Evolutionary conservation across 2,797 vertebrate genomes (phyloP), one percentile per base, ranked within the genome.

Genomic region (Arctocebus calabarensis): DNA sequence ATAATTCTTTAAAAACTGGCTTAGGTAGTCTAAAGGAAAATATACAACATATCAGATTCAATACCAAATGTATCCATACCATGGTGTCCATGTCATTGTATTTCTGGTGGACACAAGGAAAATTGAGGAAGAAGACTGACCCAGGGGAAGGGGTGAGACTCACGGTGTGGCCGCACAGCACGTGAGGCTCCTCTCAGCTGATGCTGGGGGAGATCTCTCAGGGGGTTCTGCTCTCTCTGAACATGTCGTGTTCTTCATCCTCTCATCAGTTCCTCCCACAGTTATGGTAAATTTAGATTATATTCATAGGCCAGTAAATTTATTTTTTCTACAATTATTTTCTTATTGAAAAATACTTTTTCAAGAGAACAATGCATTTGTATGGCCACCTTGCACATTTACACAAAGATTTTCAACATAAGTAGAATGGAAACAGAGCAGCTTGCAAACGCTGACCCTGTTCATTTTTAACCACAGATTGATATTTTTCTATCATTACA

Each of bases 391-490:
- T 86, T 94, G 90, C n/a, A 89, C 7, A 62, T 85, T 88, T 90
- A 66, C 48, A 8, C 32, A 61, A 71, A 91, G 0, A 17, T 88
- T 43, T 87, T 11, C 20, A 84, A 78, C 70, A 52, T 66, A 62
- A 68, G 6, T 57, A 17, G 84, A 88, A 19, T 68, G 25, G 45
- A 89, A 52, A 73, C 20, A 89, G 11, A 84, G 3, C 5, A 94
- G 22, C 7, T 73, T 43, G 5, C 6, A 91, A 86, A 59, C 12
- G 9, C 88, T 94, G 78, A 57, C 48, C 32, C 74, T 95, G 22
- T 71, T 94, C 77, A 84, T 73, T 73, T 97, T 94, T 73, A 77
- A 77, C 57, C 52, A 83, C 3, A 94, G 83, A 73, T 68, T 92
- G n/a, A 20, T 48, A 14, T 81, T 96, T 94, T 92, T 75, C 43